Base-by-base conservation (phyloP, 92 coral and sea anemone genomes). In the Epizoanthus rinbou region DNA sequence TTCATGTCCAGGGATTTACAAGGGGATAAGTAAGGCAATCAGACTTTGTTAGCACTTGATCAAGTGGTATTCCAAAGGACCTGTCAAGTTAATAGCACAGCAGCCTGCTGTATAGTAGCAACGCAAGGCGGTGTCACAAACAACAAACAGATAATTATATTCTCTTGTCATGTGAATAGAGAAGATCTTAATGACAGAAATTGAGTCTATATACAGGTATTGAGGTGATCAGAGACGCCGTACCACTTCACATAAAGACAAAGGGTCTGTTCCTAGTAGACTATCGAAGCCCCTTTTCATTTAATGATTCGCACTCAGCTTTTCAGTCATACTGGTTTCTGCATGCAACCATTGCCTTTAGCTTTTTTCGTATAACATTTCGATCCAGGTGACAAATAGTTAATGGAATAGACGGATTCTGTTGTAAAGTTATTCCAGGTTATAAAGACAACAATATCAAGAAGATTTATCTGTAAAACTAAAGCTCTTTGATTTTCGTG, bases 241-340 rank as follows among this genome's bases (percentile, higher is more conserved):
- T 47, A 37, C 57, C 82, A 22, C 82, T 59, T 78, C 23, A 78
- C 82, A 6, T 15, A n/a, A 17, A 62, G 21, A 78, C 82, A 78
- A 78, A 33, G 41, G 58, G 25, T 15, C 17, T 56, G 19, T 4
- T 69, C 16, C 57, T 59, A 58, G 45, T 37, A 57, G 57, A 62
- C 47, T 57, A 28, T 35, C 28, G 70, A 50, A 56, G 58, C 82
- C 52, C 39, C 60, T 78, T 43, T 78, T 52, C 58, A 39, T 78
- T 22, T 78, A 78, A 78, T 78, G 82, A 78, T 57, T 62, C 71
- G 18, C 71, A 17, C 82, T 60, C 28, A 58, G 39, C 81, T n/a
- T 58, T 2, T 62, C 2, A 43, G 39, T 28, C 0, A 28, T 28
- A 28, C 31, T 28, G 31, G 43, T 63, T 78, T 37, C 57, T 60